These are phyloP conservation scores for Varecia variegata DNA, from an alignment of 2,797 vertebrate species.

Conservation along the genomic window DNA sequence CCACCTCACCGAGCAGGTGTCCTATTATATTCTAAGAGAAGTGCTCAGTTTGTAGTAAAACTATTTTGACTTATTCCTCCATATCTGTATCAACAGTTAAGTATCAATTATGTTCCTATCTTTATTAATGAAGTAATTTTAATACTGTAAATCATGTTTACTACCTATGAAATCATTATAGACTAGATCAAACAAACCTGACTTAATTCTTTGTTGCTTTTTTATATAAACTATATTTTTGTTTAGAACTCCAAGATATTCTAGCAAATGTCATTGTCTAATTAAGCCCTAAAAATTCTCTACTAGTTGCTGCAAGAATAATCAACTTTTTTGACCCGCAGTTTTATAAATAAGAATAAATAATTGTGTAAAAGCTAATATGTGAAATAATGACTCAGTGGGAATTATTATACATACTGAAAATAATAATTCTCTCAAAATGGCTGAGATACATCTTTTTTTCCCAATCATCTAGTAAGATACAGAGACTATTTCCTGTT, in stretches of 20 bases:
- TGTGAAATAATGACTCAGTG: constrained; percentile 35
- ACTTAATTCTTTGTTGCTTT: background rate
- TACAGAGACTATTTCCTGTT: background rate
- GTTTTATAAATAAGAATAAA: constrained; percentile 53
- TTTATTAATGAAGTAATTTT: constrained; percentile 19
- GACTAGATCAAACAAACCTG: background rate
- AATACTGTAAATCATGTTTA: background rate
- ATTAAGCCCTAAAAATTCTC: constrained; percentile 41
- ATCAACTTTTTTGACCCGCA: background rate
- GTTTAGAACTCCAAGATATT: constrained; percentile 36
- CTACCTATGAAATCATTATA: background rate
- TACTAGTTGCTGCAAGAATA: constrained; percentile 11
- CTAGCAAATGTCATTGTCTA: constrained; percentile 10
- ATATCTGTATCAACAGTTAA: background rate
- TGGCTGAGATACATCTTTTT: background rate
- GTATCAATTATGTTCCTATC: background rate
- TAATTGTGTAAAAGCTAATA: constrained; percentile 2
- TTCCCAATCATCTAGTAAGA: background rate
- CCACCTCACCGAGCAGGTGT: background rate
- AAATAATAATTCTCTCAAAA: constrained; percentile 43
- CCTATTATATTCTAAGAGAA: background rate
- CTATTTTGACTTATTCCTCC: background rate
- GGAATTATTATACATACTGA: constrained; percentile 27
- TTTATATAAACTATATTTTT: constrained; percentile 38
- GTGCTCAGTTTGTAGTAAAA: constrained; percentile 5